These are phyloP conservation scores for Hoplostethus atlanticus DNA, from an alignment of 2,797 vertebrate species.

Conservation along the genomic window DNA sequence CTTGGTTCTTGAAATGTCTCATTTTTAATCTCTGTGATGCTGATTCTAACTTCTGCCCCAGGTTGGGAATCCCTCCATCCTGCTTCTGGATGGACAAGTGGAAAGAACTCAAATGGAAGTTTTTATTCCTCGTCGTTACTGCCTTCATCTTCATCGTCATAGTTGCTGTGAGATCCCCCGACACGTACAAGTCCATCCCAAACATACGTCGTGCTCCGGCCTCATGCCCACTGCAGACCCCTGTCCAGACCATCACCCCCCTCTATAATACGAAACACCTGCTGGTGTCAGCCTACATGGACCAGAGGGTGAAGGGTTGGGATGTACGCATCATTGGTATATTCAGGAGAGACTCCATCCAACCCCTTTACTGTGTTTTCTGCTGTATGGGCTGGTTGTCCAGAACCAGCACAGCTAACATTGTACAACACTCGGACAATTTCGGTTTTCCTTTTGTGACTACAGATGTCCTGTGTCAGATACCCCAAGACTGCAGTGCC, in stretches of 20 bases:
- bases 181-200: rapidly evolving
- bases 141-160: neutral
- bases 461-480: conserved; percentile 72
- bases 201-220: no score
- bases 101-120: neutral
- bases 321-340: conserved; percentile 72
- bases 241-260: conserved; percentile 54
- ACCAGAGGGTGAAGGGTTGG: conserved; percentile 38
- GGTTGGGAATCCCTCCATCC: neutral
- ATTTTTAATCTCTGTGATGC: neutral
- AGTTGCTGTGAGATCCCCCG: rapidly evolving
- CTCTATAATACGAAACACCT: conserved; percentile 64
- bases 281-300: conserved; percentile 73
- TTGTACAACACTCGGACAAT: conserved; percentile 52
- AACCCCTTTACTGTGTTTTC: conserved; percentile 67
- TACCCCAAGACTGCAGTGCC: conserved; percentile 49
- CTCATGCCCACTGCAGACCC: neutral
- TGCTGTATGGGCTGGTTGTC: conserved; percentile 39
- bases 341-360: conserved; percentile 60
- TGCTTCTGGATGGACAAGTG: conserved; percentile 4
- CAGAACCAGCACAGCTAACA: neutral
- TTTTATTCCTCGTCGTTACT: neutral
- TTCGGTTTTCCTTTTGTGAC: conserved; percentile 74
- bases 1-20: neutral
- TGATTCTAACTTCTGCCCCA: conserved; percentile 13